Evolutionary conservation across 1,140 invertebrate genomes (phyloP), one percentile per base, ranked within the genome.

Genomic region (Drosophila rhopaloa): DNA sequence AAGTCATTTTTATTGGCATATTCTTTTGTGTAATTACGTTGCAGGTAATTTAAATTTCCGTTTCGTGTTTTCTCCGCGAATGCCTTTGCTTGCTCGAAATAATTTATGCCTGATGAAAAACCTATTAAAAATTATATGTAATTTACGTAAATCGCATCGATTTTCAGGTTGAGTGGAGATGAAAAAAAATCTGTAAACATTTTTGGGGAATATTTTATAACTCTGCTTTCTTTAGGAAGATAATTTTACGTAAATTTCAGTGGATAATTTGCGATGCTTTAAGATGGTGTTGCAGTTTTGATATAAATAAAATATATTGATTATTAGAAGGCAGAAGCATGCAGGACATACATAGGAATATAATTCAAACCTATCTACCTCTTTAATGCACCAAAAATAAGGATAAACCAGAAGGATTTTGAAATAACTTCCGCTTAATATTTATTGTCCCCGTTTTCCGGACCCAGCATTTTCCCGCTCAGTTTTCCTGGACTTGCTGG

Each of bases 1-100:
- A 89, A 89, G 84, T 89, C 84, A 89, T 89, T 89, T 89, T 89
- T 89, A 89, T 89, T 89, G 84, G 84, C 84, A 89, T 89, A 89
- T 89, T 89, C 84, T 89, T 89, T 89, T 89, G 84, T 89, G 85
- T 89, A 89, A 89, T 89, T 89, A 89, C 81, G 60, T 72, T 63
- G 59, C 85, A 89, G 84, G 84, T 89, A 89, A 89, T 89, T 88
- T 88, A 79, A 88, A 88, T 89, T 88, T 88, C 76, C 57, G 58
- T 37, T 44, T 35, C 41, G 14, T 24, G 29, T 54, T 56, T 27
- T 24, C 11, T 40, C 16, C 16, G n/a, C 29, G 29, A 6, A 35
- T 55, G 35, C 16, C 16, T 27, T 9, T 32, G 37, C 11, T 19
- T 16, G 55, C 59, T n/a, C 37, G 37, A 19, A 37, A 53, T 59